Percentiles rank a stretch among this genome's conserved stretches.
Evolutionary conservation across 2,113 vertebrate genomes (phyloP).

Genomic region (Rousettus leschenaultii): DNA sequence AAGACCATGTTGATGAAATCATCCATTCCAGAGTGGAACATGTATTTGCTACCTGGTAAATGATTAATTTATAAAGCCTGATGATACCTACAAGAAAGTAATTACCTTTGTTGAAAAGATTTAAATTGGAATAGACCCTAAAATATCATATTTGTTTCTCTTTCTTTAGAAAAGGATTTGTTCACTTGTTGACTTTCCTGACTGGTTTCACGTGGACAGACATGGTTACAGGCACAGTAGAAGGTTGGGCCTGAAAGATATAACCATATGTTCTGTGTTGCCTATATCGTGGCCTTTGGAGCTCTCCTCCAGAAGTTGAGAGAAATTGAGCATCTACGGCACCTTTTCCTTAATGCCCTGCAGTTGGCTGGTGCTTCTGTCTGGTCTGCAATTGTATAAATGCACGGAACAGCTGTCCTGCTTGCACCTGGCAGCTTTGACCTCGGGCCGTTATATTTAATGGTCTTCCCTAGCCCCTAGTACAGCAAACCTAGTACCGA

Average conservation of each 20-base stretch:
- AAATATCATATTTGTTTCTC: neutral
- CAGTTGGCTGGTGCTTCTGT: neutral
- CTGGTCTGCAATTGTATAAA: neutral
- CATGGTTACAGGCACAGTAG: neutral
- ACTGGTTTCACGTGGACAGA: neutral
- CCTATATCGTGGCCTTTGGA: neutral
- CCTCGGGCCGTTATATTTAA: neutral
- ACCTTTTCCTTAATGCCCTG: neutral
- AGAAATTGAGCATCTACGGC: neutral
- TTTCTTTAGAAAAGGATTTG: neutral
- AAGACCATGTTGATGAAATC: neutral
- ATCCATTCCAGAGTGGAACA: neutral
- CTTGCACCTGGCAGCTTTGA: neutral
- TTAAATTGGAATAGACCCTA: neutral
- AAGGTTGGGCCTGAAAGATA: neutral
- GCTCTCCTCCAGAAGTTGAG: neutral
- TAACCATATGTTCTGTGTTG: neutral
- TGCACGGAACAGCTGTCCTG: neutral
- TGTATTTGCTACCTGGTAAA: neutral
- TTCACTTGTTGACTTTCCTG: neutral
- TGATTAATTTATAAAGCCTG: slow-evolving; percentile 4
- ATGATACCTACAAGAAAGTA: neutral
- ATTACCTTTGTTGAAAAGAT: slow-evolving; percentile 23
- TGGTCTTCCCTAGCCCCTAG: neutral
- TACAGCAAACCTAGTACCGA: neutral